Base-by-base conservation (phyloP, 1,140 invertebrate genomes). In the Pissodes strobi region DNA sequence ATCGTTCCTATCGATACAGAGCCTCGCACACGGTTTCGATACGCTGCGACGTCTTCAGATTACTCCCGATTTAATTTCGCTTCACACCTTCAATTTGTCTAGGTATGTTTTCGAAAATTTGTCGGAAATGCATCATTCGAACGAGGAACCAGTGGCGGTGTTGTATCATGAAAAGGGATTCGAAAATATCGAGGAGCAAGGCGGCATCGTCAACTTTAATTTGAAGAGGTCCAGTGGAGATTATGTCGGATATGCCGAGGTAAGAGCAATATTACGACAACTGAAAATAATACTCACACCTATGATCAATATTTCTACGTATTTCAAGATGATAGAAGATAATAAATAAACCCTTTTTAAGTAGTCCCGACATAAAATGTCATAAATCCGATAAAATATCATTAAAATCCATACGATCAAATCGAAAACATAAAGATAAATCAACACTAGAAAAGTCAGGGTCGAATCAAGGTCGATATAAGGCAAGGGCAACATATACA, bases 181-280 rank as follows among this genome's bases (percentile, higher is more conserved):
- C 78, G 80, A 83, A 60, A 77, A 88, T 70, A 72, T 69, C 13
- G 64, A 75, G 10, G 80, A 73, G 12, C 95, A 98, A 82, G 96
- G 95, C 23, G 86, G 87, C 37, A 89, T 94, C 63, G 85, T 98
- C 1, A 90, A 91, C 66, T 98, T 99, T 75, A 98, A 97, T 82
- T 73, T 98, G 19, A 72, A 89, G 1, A 84, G 92, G 70, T 81
- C 86, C 3, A 86, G 89, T 79, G 90, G 92, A 6, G 82, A 86
- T 41, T 92, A 86, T 77, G 85, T 98, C 68, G 95, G 95, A 51
- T 98, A 90, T 81, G 84, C 89, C 57, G 92, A 97, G 84, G 91
- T 92, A 79, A 77, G 64, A 49, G 13, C 63, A 5, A 57, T 27
- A 57, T 22, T 17, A 51, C 17, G 66, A 73, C 76, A 34, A 34